Percentiles rank a stretch among this genome's conserved stretches.
Evolutionary conservation across 2,797 vertebrate species (phyloP).

Genomic region (Luscinia megarhynchos): DNA sequence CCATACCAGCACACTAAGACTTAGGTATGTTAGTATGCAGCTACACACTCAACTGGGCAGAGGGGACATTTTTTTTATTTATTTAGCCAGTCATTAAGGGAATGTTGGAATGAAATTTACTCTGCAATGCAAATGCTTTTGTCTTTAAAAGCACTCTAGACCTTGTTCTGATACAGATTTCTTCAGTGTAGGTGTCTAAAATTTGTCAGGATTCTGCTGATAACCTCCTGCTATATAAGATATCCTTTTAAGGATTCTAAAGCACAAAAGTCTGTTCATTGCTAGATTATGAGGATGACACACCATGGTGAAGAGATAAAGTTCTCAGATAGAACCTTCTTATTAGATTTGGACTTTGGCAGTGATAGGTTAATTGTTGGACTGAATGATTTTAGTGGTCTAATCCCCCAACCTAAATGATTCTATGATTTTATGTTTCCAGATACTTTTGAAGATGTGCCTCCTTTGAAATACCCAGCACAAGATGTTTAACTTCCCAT

Average conservation of each 20-base stretch:
- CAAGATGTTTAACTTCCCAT: not conserved
- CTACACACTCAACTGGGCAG: not conserved
- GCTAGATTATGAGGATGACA: not conserved
- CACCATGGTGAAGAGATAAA: rapidly evolving
- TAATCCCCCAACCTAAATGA: not conserved
- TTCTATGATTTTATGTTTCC: not conserved
- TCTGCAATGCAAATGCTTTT: not conserved
- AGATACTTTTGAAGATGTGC: not conserved
- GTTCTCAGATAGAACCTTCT: not conserved
- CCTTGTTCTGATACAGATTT: not conserved
- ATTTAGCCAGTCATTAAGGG: not conserved
- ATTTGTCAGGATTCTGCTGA: not conserved
- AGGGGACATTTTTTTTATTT: not conserved
- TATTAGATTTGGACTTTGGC: not conserved
- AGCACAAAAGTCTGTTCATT: not conserved
- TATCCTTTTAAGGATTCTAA: not conserved
- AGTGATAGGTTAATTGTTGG: not conserved
- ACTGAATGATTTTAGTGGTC: not conserved
- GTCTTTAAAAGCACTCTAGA: not conserved
- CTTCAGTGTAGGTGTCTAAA: not conserved
- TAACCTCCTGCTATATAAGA: not conserved
- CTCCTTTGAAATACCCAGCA: not conserved
- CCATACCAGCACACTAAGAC: not conserved
- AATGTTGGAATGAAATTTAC: not conserved
- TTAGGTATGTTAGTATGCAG: not conserved